Base-by-base conservation (phyloP, 2,113 vertebrate genomes). In the Andinoacara biseriatus region DNA sequence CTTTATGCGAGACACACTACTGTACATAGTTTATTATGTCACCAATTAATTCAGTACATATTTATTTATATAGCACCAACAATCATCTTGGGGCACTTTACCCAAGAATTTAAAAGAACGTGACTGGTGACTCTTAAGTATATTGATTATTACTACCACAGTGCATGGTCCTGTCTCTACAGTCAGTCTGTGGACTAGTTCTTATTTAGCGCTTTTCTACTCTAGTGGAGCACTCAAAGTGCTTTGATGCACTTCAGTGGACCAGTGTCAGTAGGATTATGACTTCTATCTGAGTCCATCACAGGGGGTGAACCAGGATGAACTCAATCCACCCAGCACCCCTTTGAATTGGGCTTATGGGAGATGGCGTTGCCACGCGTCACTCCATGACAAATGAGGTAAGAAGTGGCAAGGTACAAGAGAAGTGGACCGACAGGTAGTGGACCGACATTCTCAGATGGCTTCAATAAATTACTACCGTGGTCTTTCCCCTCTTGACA, bases 311-410 rank as follows among this genome's bases (percentile, higher is more conserved):
- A 74, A 90, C 59, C 24, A 11, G 63, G 69, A 54, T 86, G 89
- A 92, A 93, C 83, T 58, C 81, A 87, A 95, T 96, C 88, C 82
- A 90, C 85, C 88, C 69, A 74, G 86, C 60, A 79, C 33, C 91
- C 83, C 94, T 97, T 96, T 97, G 94, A 97, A 96, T 94, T 96
- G 89, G 85, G 83, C 95, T 94, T 94, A 94, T 94, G 93, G 90
- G 67, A 75, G 76, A 78, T 20, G 11, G 78, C 43, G 69, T 76
- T 79, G 63, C 7, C 18, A 87, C 74, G 84, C 35, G 11, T 92
- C 77, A 91, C 84, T 80, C 86, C 90, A 95, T 94, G 95, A 96
- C 94, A 95, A 96, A 96, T 90, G 94, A 95, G 94, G 94, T 95
- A 95, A 96, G 92, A 94, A 97, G 84, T 94, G 92, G 89, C 92